A percentile compares a stretch with the other conserved stretches of the same genome.
phyloP scores from a whole-genome alignment of 1,140 invertebrate genomes.

The Lycorma delicatula region DNA sequence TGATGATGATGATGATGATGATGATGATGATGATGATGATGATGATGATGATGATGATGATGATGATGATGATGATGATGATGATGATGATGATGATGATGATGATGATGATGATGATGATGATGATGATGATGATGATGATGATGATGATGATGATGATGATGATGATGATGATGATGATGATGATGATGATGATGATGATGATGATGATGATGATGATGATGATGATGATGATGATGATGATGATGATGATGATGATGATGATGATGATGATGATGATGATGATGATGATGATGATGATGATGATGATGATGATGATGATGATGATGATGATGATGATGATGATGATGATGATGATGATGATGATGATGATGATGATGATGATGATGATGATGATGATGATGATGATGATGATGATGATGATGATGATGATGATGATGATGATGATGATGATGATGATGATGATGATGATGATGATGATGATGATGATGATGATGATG shows the following conservation, averaged over 20 bases:
- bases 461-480: slow-evolving; percentile 20
- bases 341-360: not conserved
- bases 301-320: not conserved
- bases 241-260: not conserved
- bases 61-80: slow-evolving; percentile 24
- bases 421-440: slow-evolving; percentile 20
- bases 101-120: not conserved
- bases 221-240: not conserved
- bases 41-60: slow-evolving; percentile 27
- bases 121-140: not conserved
- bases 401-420: not conserved
- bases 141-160: not conserved
- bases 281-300: not conserved
- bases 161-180: not conserved
- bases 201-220: not conserved
- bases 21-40: slow-evolving; percentile 29
- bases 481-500: slow-evolving; percentile 20
- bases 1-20: slow-evolving; percentile 28
- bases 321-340: not conserved
- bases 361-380: not conserved
- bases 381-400: not conserved
- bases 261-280: not conserved
- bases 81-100: slow-evolving; percentile 16
- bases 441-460: slow-evolving; percentile 20
- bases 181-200: not conserved